These are phyloP conservation scores for Esperia sulphurella DNA, from an alignment of 2,888 invertebrate species.

Conservation along the genomic window DNA sequence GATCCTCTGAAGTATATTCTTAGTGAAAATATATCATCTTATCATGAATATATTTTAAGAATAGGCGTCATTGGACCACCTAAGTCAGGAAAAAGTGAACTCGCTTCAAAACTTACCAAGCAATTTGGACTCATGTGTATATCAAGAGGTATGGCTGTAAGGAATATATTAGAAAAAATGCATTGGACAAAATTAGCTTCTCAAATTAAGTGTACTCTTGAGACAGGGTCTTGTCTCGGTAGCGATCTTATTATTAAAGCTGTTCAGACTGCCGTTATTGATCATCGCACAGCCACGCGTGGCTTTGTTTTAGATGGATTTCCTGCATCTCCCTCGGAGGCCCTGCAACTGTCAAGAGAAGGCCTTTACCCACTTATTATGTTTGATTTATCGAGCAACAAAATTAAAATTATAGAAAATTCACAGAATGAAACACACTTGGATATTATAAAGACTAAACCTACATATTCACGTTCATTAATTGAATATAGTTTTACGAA, in stretches of 20 bases:
- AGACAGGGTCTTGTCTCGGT: slow-evolving; percentile 59
- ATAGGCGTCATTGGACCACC: slow-evolving; percentile 81
- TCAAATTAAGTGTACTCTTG: slow-evolving; percentile 52
- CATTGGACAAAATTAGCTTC: slow-evolving; percentile 71
- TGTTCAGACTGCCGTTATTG: slow-evolving; percentile 71
- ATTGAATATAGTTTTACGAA: slow-evolving; percentile 59
- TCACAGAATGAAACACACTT: slow-evolving; percentile 53
- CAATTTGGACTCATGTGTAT: slow-evolving; percentile 76
- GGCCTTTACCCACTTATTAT: slow-evolving; percentile 80
- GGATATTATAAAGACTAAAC: slow-evolving; percentile 43
- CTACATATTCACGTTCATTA: slow-evolving; percentile 53
- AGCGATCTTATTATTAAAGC: slow-evolving; percentile 68
- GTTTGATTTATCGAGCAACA: slow-evolving; percentile 67
- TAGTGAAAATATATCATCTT: slow-evolving; percentile 51
- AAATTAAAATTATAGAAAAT: slow-evolving; percentile 52
- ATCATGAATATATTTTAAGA: slow-evolving; percentile 71
- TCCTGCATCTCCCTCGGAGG: slow-evolving; percentile 72
- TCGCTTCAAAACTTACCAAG: slow-evolving; percentile 74
- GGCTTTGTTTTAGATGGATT: slow-evolving; percentile 83
- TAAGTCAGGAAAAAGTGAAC: slow-evolving; percentile 80
- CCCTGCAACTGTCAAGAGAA: slow-evolving; percentile 60
- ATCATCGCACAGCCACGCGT: slow-evolving; percentile 65
- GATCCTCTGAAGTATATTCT: slow-evolving; percentile 79
- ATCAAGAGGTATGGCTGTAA: slow-evolving; percentile 74
- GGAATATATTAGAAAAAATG: slow-evolving; percentile 67